These are phyloP conservation scores for Carcharodon carcharias DNA, from an alignment of 2,797 vertebrate species.

Conservation along the genomic window DNA sequence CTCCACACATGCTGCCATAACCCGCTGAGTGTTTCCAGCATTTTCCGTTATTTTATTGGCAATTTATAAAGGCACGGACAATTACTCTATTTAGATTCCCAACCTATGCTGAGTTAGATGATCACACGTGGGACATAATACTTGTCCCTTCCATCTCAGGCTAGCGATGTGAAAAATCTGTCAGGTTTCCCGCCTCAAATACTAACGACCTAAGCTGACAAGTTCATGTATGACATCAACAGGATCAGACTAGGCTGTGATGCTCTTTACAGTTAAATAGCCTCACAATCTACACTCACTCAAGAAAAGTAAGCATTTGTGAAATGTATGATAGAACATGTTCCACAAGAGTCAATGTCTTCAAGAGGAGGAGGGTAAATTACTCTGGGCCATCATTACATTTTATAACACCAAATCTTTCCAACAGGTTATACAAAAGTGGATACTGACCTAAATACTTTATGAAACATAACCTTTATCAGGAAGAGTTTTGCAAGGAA, in stretches of 20 bases:
- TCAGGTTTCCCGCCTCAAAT: background rate
- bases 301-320: background rate
- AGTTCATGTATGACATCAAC: background rate
- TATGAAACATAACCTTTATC: background rate
- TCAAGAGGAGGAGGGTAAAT: background rate
- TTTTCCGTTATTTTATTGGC: background rate
- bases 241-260: background rate
- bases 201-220: background rate
- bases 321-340: background rate
- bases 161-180: background rate
- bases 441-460: background rate
- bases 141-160: background rate
- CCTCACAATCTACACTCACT: too few species aligned
- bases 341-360: background rate
- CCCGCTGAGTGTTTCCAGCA: background rate
- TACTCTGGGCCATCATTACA: background rate
- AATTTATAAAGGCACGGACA: background rate
- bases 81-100: background rate
- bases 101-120: background rate
- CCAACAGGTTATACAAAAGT: background rate
- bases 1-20: background rate
- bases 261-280: background rate
- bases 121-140: background rate
- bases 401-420: background rate
- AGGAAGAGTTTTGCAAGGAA: background rate